phyloP scores from a whole-genome alignment of 1,140 invertebrate species.

The Batillaria attramentaria region DNA sequence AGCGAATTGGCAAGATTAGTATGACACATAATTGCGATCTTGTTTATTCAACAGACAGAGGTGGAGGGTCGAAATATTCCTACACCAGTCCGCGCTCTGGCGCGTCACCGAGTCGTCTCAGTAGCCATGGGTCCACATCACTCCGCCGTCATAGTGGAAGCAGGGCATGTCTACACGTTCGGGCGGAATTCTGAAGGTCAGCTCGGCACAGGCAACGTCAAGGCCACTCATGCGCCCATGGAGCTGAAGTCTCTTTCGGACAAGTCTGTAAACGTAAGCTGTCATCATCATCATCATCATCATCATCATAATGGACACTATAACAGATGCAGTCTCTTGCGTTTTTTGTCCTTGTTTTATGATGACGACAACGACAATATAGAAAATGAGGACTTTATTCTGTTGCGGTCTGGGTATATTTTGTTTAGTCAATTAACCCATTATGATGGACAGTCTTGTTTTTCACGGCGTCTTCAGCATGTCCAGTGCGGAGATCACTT shows the following conservation, averaged over 20 bases:
- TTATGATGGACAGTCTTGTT: background rate
- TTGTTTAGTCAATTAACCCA: too few relatives aligned
- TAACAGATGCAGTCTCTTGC: too few relatives aligned
- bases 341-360: too few relatives aligned
- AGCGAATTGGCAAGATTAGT: too few relatives aligned
- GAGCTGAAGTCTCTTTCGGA: slow-evolving; percentile 75
- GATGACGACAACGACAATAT: too few relatives aligned
- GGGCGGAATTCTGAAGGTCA: slow-evolving; percentile 78
- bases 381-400: background rate
- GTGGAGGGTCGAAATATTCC: slow-evolving; percentile 73
- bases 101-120: slow-evolving; percentile 71
- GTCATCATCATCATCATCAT: too few relatives aligned
- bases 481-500: slow-evolving; percentile 79
- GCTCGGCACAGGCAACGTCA: slow-evolving; percentile 74
- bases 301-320: too few relatives aligned
- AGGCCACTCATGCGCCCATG: slow-evolving; percentile 70
- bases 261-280: slow-evolving; percentile 75
- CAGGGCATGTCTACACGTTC: slow-evolving; percentile 80
- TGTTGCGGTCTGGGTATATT: too few relatives aligned
- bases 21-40: background rate
- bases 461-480: slow-evolving; percentile 66
- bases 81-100: slow-evolving; percentile 70
- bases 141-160: slow-evolving; percentile 78
- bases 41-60: slow-evolving; percentile 63
- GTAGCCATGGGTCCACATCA: slow-evolving; percentile 77